phyloP scores from a whole-genome alignment of 2,797 vertebrate genomes.

The Orestias chungarensis region DNA sequence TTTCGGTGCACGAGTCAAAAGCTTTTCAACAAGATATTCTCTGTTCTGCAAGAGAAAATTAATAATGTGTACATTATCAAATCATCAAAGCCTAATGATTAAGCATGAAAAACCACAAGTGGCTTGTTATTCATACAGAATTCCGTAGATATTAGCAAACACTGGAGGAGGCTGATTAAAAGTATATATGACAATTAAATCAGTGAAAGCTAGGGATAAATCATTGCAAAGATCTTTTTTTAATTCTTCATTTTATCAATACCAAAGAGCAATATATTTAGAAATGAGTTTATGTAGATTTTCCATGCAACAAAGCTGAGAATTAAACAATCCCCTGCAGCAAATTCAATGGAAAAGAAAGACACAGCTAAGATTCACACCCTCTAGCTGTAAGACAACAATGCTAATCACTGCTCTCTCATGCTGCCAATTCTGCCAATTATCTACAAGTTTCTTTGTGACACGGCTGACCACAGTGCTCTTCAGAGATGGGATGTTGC shows the following conservation, averaged over 20 bases:
- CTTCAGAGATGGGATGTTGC: not conserved
- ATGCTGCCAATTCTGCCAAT: not conserved
- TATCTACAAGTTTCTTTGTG: not conserved
- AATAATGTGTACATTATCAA: not conserved
- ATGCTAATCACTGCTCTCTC: not conserved
- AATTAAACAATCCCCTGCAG: not conserved
- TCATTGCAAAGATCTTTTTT: not conserved
- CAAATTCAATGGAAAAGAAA: not conserved
- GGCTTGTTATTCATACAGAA: not conserved
- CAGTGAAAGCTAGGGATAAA: not conserved
- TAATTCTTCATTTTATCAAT: not conserved
- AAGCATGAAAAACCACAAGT: not conserved
- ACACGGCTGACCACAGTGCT: not conserved
- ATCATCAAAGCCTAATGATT: constrained; percentile 1
- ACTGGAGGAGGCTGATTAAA: not conserved
- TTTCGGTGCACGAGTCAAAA: constrained; percentile 93
- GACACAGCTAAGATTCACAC: not conserved
- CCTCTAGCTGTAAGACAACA: not conserved
- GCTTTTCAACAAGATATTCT: constrained; percentile 96
- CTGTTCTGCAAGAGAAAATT: constrained; percentile 88
- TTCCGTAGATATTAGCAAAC: not conserved
- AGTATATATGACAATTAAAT: not conserved
- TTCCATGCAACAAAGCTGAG: not conserved
- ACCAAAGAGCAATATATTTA: not conserved
- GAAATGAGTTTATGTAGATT: not conserved